phyloP scores from a whole-genome alignment of 2,888 invertebrate genomes.

The Clanis bilineata region DNA sequence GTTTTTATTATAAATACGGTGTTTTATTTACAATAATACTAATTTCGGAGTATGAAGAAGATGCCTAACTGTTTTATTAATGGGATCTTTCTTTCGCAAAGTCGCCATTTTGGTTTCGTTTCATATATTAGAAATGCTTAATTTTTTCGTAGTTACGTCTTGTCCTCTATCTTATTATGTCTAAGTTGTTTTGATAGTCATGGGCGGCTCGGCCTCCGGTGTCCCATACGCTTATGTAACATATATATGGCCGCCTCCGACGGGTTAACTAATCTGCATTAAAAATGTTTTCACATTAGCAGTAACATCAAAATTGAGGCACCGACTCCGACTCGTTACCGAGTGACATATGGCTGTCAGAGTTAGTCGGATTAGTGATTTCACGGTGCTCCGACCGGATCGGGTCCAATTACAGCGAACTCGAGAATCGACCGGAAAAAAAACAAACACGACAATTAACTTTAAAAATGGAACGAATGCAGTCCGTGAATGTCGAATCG shows the following conservation, averaged over 20 bases:
- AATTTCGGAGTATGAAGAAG: too few relatives aligned
- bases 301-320: not conserved
- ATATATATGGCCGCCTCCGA: too few relatives aligned
- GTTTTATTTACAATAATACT: too few relatives aligned
- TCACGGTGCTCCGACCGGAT: slow-evolving; percentile 69
- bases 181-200: too few relatives aligned
- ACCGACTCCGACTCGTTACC: slow-evolving; percentile 54
- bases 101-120: too few relatives aligned
- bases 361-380: slow-evolving; percentile 82
- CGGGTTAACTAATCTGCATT: not conserved
- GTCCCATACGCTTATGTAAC: not conserved
- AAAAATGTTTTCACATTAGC: not conserved
- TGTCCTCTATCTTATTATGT: too few relatives aligned
- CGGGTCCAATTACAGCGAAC: slow-evolving; percentile 78
- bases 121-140: too few relatives aligned
- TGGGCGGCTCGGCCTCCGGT: too few relatives aligned
- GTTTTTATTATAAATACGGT: too few relatives aligned
- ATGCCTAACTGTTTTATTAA: too few relatives aligned
- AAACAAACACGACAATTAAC: slow-evolving; percentile 64
- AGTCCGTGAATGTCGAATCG: slow-evolving; percentile 51
- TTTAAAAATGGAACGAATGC: slow-evolving; percentile 62
- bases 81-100: too few relatives aligned
- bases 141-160: too few relatives aligned
- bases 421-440: slow-evolving; percentile 59
- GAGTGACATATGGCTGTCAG: slow-evolving; percentile 81